These are phyloP conservation scores for Eciton burchellii DNA, from an alignment of 1,140 invertebrate genomes.

Conservation along the genomic window DNA sequence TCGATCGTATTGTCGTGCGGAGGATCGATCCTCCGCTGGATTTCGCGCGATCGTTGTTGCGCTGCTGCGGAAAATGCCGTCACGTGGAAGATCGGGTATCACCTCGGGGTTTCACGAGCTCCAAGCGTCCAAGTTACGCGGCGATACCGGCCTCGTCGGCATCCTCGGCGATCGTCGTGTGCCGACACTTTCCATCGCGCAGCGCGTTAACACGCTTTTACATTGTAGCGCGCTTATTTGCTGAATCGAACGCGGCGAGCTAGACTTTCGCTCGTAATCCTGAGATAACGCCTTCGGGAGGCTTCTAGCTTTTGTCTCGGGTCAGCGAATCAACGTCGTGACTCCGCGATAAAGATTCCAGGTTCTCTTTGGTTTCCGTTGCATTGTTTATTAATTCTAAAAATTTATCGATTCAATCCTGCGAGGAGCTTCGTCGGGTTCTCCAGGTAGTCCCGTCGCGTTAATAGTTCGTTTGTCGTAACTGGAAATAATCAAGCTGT, in stretches of 20 bases:
- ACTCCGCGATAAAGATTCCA: slow-evolving; percentile 2
- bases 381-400: too few relatives aligned
- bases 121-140: slow-evolving; percentile 21
- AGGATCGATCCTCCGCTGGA: background rate
- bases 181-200: slow-evolving; percentile 20
- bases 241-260: slow-evolving; percentile 13
- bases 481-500: background rate
- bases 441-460: slow-evolving; percentile 16
- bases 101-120: background rate
- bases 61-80: slow-evolving; percentile 1
- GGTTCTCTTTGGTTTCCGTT: background rate
- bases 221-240: slow-evolving; percentile 1
- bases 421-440: background rate
- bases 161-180: slow-evolving; percentile 29
- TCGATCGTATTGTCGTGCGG: background rate
- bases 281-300: background rate
- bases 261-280: slow-evolving; percentile 1
- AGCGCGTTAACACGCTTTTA: slow-evolving; percentile 28
- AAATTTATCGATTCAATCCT: background rate
- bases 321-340: background rate
- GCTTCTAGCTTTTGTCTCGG: background rate
- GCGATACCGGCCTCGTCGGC: slow-evolving; percentile 12
- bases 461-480: slow-evolving; percentile 6
- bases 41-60: background rate
- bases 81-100: slow-evolving; percentile 22